A percentile compares a stretch with the other conserved stretches of the same genome.
Evolutionary conservation across 1,140 invertebrate species (phyloP).

Genomic region (Elysia chlorotica): DNA sequence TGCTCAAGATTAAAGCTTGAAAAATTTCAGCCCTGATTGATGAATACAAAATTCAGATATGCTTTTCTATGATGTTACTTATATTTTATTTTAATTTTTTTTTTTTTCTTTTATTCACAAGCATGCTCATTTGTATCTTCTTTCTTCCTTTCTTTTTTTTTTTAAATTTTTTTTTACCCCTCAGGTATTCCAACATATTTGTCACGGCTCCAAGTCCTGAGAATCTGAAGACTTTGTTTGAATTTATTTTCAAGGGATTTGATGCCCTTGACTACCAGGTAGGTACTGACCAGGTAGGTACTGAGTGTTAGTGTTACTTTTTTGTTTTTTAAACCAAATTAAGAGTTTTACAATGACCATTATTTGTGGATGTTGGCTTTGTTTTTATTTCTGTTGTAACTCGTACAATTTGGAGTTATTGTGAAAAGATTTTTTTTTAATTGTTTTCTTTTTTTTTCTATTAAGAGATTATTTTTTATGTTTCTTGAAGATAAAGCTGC

Average conservation of each 20-base stretch:
- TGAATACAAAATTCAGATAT: too few relatives aligned
- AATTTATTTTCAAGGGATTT: constrained; percentile 96
- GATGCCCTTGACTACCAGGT: constrained; percentile 88
- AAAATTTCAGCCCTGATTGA: too few relatives aligned
- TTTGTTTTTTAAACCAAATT: not conserved
- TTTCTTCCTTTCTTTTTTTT: not conserved
- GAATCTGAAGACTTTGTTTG: constrained; percentile 97
- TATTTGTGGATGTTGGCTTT: too few relatives aligned
- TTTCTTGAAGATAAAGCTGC: too few relatives aligned
- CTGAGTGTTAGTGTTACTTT: not conserved
- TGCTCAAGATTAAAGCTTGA: too few relatives aligned
- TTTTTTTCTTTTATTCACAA: not conserved
- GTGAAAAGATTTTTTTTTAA: too few relatives aligned
- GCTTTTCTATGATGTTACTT: too few relatives aligned
- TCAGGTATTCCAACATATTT: constrained; percentile 97
- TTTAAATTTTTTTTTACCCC: constrained; percentile 23
- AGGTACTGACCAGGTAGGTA: constrained; percentile 5
- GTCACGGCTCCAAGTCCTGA: constrained; percentile 98
- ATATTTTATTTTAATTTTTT: not conserved
- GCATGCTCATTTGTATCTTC: too few relatives aligned
- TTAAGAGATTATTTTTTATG: too few relatives aligned
- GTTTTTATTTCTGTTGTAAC: too few relatives aligned
- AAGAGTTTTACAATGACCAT: not conserved
- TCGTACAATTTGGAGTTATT: too few relatives aligned
- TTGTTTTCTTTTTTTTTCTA: too few relatives aligned